Evolutionary conservation across 2,113 vertebrate species (phyloP), one percentile per base, ranked within the genome.

Genomic region (Varanus salvator): DNA sequence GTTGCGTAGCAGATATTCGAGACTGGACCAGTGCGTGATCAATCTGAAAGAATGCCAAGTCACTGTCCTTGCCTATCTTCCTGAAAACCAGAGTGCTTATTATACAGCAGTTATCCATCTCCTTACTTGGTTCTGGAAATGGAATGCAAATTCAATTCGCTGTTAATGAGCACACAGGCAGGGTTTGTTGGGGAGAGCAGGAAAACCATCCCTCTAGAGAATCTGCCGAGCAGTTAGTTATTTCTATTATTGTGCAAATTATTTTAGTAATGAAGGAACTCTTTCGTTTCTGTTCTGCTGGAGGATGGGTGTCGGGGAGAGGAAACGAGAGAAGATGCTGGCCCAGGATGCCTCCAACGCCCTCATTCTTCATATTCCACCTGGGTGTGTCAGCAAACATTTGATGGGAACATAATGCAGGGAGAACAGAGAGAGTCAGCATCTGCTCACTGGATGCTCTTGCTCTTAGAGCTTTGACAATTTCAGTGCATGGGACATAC

Each of bases 191-290:
- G 96, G 93, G 97, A 97, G 97, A 96, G 93, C 96, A 96, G 97
- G 97, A 96, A 97, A 97, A 97, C 96, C 95, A 96, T 97, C 97
- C 97, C 97, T 98, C 97, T 95, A 97, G 97, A 97, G 98, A 98
- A 96, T 97, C 97, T 97, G 97, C 97, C 96, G 93, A 92, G 88
- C 97, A 96, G 97, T 98, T 97, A 97, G 97, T 98, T 98, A 98
- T 98, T 98, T 96, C 95, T 95, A 96, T 98, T 98, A 98, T 97
- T 97, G 97, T 98, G 97, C 96, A 97, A 98, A 98, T 97, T 98
- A 97, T 98, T 98, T 98, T 97, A 96, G 96, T 95, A 96, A 94
- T 3, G 25, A 93, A 95, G 82, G 71, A 80, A 57, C 91, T 96
- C 96, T 96, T 96, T 94, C 89, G 93, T 94, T 94, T 93, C 85